Evolutionary conservation across 2,797 vertebrate genomes (phyloP), one percentile per base, ranked within the genome.

Genomic region (Antennarius maculatus): DNA sequence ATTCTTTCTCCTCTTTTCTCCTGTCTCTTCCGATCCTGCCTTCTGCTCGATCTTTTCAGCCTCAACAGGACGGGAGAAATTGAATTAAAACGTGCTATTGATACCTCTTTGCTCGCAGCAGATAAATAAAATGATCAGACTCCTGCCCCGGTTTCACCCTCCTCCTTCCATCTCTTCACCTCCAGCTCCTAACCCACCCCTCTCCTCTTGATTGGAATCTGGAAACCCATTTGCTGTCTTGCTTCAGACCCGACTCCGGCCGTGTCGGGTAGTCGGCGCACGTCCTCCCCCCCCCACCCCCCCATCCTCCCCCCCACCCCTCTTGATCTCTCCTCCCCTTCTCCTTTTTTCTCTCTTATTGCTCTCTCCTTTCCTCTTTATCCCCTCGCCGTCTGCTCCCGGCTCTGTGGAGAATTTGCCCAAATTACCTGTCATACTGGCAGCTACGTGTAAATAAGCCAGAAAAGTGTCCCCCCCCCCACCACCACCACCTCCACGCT

Each of bases 391-490:
- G 87, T 90, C 91, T 91, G 89, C 92, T 89, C 77, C 72, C 59
- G 86, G 87, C 89, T 89, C 91, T 92, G 91, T 91, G 87, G 91
- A 93, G 91, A 93, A 93, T 94, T 91, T 91, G 89, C 91, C 90
- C 89, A 93, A 94, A 94, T 94, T 92, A 94, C 92, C 93, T 94
- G 93, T 94, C 93, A 94, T 93, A 92, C 88, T 88, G 85, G 87
- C 88, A 80, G 89, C 87, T 89, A 91, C 79, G 92, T 93, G 92
- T 94, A 93, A 94, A 94, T 94, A 94, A 94, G 87, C 80, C 74
- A 46, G 73, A 82, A 87, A 91, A 89, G 88, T 90, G 88, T 89
- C 66, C 58, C 51, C 14, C 28, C 7, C 2, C 16, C 42, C 31
- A 31, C 45, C 31, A 42, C 45, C 51, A 37, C 58, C 46, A 27